Base-by-base conservation (phyloP, 2,113 vertebrate species). In the Ancistrus triradiatus region DNA sequence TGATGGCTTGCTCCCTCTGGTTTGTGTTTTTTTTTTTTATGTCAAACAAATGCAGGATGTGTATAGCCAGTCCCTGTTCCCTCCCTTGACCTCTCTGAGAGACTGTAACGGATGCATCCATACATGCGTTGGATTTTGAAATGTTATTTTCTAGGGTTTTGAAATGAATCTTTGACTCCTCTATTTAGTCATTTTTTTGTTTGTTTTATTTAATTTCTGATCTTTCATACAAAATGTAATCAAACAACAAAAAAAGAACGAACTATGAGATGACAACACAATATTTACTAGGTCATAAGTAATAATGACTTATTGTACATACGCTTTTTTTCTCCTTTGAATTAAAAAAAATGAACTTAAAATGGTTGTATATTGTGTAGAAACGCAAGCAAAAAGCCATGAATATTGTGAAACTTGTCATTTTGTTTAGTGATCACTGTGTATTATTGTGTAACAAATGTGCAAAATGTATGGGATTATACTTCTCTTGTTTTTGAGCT, bases 331-430 rank as follows among this genome's bases (percentile, higher is more conserved):
- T 72, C 62, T 84, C 81, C 85, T 86, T 90, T 87, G 88, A 85
- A 88, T 87, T 89, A 89, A 92, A 78, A 90, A 78, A 90, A 84
- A 70, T 68, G 53, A 85, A 77, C 79, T 75, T 73, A 85, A 86
- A 86, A 87, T 89, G 85, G 89, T 88, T 93, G 90, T 93, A 93
- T 89, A 93, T 93, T 91, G 90, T 93, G 90, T 93, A 92, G 87
- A 92, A 92, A 92, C 88, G 82, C 85, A 85, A 87, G 86, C 88
- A 90, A 91, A 90, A 92, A 90, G 92, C 92, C 92, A 92, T 93
- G 92, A 90, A 92, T 94, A 93, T 93, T 91, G 91, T 92, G 92
- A 92, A 90, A 89, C 89, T 90, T 92, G 91, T 94, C 90, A 92
- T 93, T 93, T 92, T 84, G 91, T 93, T 93, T 91, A 90, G 91